These are phyloP conservation scores for Macrosteles quadrilineatus DNA, from an alignment of 1,140 invertebrate species.

Conservation along the genomic window DNA sequence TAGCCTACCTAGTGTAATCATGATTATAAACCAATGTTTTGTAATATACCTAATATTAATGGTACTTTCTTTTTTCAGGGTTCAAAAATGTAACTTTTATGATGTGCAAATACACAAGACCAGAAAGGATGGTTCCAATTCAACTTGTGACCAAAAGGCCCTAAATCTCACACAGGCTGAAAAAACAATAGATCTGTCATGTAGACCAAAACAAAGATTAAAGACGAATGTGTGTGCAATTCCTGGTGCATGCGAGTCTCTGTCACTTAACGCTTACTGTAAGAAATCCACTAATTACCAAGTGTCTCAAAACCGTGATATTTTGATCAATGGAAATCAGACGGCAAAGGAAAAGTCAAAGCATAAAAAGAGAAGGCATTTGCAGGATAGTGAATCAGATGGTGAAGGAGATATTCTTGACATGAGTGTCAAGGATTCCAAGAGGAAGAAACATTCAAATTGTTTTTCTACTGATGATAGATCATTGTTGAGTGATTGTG, in stretches of 20 bases:
- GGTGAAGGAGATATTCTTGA: not conserved
- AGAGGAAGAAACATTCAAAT: not conserved
- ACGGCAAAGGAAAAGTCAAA: not conserved
- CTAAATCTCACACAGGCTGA: not conserved
- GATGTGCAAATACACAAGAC: not conserved
- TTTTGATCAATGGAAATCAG: too few species aligned
- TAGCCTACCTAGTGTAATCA: too few species aligned
- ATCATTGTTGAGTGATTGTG: too few species aligned
- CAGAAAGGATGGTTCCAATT: not conserved
- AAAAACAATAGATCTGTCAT: conserved; percentile 19
- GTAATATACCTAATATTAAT: too few species aligned
- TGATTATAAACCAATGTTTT: too few species aligned
- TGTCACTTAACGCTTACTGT: too few species aligned
- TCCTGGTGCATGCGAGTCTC: too few species aligned
- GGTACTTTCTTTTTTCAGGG: conserved; percentile 8
- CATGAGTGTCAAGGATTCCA: not conserved
- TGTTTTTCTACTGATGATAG: not conserved
- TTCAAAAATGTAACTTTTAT: not conserved
- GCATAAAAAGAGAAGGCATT: conserved; percentile 1
- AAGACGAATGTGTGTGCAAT: not conserved
- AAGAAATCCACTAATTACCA: too few species aligned
- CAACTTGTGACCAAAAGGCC: not conserved
- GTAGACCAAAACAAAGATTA: conserved; percentile 17
- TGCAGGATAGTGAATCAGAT: not conserved
- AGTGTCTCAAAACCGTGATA: too few species aligned